Evolutionary conservation across 2,888 invertebrate genomes (phyloP).

Genomic region (Sinohyriopsis cumingii): DNA sequence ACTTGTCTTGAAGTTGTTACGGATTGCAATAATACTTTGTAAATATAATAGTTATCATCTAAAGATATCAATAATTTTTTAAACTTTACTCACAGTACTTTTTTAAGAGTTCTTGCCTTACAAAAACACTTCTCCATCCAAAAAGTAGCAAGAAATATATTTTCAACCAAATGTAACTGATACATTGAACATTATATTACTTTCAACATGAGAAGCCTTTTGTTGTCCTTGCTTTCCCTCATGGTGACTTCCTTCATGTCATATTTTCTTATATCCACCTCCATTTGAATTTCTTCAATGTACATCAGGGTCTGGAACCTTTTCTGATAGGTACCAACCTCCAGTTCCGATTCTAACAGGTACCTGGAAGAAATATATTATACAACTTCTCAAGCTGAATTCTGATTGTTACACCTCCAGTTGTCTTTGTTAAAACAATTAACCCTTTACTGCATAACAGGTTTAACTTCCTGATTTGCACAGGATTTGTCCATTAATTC

Average conservation of each 20-base stretch:
- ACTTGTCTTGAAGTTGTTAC: too few relatives aligned
- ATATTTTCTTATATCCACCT: constrained; percentile 62
- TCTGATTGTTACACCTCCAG: background rate
- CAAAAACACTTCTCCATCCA: too few relatives aligned
- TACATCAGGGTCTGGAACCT: constrained; percentile 51
- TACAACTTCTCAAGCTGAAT: background rate
- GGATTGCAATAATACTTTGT: too few relatives aligned
- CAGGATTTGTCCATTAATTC: too few relatives aligned
- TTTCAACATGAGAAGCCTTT: constrained; percentile 48
- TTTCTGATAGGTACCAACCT: constrained; percentile 34
- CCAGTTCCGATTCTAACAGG: constrained; percentile 36
- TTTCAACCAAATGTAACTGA: too few relatives aligned
- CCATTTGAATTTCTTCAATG: constrained; percentile 64
- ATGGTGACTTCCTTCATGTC: constrained; percentile 57
- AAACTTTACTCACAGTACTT: too few relatives aligned
- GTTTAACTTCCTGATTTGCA: too few relatives aligned
- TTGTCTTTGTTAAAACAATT: background rate
- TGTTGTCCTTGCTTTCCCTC: constrained; percentile 36
- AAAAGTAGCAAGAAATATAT: too few relatives aligned
- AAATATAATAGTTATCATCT: too few relatives aligned
- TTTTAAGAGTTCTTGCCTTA: too few relatives aligned
- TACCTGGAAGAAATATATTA: constrained; percentile 21
- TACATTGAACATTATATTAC: constrained; percentile 21
- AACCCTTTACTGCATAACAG: background rate
- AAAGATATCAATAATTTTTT: too few relatives aligned